Evolutionary conservation across 2,888 invertebrate species (phyloP).

Genomic region (Zeuzera pyrina): DNA sequence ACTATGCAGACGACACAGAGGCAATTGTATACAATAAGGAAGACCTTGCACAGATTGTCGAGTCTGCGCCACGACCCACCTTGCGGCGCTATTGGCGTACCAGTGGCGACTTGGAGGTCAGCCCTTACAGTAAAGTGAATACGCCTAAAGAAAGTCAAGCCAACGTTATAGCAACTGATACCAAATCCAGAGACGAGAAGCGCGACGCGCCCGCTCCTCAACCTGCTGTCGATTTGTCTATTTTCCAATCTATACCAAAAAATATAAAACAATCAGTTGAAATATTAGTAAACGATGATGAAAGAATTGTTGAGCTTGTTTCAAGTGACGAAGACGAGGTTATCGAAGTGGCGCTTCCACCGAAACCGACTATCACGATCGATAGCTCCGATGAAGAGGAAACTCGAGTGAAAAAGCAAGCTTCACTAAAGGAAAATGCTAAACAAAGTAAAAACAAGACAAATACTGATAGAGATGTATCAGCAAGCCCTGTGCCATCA

Average conservation of each 20-base stretch:
- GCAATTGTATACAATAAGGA: slow-evolving; percentile 27
- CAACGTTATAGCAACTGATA: slow-evolving; percentile 15
- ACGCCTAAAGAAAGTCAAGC: slow-evolving; percentile 24
- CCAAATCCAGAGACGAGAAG: slow-evolving; percentile 42
- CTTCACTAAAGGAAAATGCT: slow-evolving; percentile 20
- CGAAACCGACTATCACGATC: slow-evolving; percentile 61
- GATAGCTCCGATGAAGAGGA: slow-evolving; percentile 68
- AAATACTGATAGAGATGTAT: slow-evolving; percentile 34
- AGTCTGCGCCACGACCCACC: slow-evolving; percentile 38
- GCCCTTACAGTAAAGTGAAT: slow-evolving; percentile 38
- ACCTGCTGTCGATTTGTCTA: slow-evolving; percentile 32
- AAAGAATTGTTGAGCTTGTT: slow-evolving; percentile 36
- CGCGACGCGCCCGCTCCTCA: slow-evolving; percentile 17
- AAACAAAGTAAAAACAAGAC: too few relatives aligned
- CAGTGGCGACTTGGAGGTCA: slow-evolving; percentile 26
- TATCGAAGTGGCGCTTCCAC: slow-evolving; percentile 56
- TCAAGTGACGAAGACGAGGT: slow-evolving; percentile 67
- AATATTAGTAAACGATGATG: slow-evolving; percentile 42
- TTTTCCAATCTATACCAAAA: slow-evolving; percentile 44
- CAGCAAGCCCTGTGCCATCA: slow-evolving; percentile 62
- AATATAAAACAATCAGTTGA: slow-evolving; percentile 43
- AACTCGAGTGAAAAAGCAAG: slow-evolving; percentile 25
- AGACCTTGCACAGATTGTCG: slow-evolving; percentile 25
- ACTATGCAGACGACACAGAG: slow-evolving; percentile 48
- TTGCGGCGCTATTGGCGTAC: slow-evolving; percentile 58